Base-by-base conservation (phyloP, 2,797 vertebrate genomes). In the Rhinatrema bivittatum region DNA sequence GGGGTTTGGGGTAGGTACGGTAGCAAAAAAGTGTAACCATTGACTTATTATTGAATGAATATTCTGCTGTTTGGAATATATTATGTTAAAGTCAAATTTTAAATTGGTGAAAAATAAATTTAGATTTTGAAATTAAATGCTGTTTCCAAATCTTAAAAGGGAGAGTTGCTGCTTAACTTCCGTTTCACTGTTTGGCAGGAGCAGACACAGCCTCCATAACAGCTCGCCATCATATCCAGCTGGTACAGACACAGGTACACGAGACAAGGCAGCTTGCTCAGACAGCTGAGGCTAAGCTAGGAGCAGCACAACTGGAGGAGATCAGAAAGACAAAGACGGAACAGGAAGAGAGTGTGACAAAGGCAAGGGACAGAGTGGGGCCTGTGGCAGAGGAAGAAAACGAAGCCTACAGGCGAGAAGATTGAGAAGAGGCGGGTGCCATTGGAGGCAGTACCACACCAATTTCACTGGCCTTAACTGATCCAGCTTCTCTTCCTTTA, bases 351-450 rank as follows among this genome's bases (percentile, higher is more conserved):
- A n/a, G n/a, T n/a, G n/a, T n/a, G 68, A 22, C 50, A 61, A 17
- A 32, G 46, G 21, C 5, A 10, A 32, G 17, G 25, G 39, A 5
- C 29, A 47, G 7, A 22, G n/a, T 12, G 32, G 45, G 20, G 35
- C 22, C n/a, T 17, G 7, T 26, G 46, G 17, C 4, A 4, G 75
- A 86, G 20, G 34, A 61, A 0, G 81, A 81, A 2, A 87, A 89
- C 2, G 85, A 85, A 19, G 60, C 94, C 34, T 99, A 98, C 63
- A 78, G 96, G 23, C 82, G 95, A 23, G 94, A 98, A 61, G 95
- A 99, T 46, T 99, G 58, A 93, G 27, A 12, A 25, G 6, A n/a
- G 9, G 9, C n/a, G n/a, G n/a, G n/a, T n/a, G n/a, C n/a, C n/a
- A n/a, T n/a, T n/a, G n/a, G n/a, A n/a, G n/a, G n/a, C n/a, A n/a